Evolutionary conservation across 2,797 vertebrate genomes (phyloP).

Genomic region (Galago senegalensis): DNA sequence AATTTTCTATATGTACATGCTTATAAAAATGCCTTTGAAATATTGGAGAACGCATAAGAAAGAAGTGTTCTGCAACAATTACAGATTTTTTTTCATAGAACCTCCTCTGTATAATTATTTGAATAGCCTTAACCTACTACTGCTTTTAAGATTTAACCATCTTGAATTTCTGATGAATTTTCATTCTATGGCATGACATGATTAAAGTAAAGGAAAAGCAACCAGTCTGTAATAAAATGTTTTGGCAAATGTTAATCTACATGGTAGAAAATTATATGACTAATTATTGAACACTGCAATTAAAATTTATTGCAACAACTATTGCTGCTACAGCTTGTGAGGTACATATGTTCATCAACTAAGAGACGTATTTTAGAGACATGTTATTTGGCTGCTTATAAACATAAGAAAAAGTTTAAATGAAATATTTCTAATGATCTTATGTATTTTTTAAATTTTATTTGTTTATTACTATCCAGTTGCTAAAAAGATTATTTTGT

Average conservation of each 20-base stretch:
- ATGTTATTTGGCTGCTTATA: not conserved
- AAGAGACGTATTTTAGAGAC: not conserved
- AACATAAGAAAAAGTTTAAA: not conserved
- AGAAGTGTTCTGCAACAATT: not conserved
- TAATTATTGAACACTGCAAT: not conserved
- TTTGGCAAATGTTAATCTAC: constrained; percentile 14
- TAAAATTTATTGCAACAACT: not conserved
- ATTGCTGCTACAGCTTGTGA: not conserved
- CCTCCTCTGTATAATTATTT: constrained; percentile 35
- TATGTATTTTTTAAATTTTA: not conserved
- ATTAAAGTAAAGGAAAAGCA: constrained; percentile 43
- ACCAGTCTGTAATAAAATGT: not conserved
- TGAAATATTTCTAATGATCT: not conserved
- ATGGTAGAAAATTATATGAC: not conserved
- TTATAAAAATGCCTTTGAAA: not conserved
- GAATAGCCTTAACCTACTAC: constrained; percentile 37
- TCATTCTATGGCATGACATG: not conserved
- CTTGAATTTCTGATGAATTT: constrained; percentile 65
- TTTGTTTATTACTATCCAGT: not conserved
- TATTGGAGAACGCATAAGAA: not conserved
- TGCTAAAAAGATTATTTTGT: constrained; percentile 40
- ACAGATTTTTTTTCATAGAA: not conserved
- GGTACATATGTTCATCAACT: not conserved
- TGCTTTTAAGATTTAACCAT: constrained; percentile 38
- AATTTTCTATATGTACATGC: not conserved